phyloP scores from a whole-genome alignment of 2,888 invertebrate species.

The Andrena fulva region DNA sequence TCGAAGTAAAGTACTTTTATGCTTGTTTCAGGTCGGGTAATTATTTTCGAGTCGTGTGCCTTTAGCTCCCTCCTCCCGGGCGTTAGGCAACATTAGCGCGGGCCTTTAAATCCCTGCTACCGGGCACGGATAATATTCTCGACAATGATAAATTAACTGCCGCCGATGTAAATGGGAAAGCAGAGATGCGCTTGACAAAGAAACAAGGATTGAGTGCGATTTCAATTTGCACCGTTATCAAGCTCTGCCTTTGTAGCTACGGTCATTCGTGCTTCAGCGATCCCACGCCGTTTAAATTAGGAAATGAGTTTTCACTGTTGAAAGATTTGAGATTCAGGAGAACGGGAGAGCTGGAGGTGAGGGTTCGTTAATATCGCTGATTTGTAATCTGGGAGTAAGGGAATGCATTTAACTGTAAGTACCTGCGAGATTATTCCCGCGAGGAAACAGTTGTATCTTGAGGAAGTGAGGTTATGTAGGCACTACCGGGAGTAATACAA shows the following conservation, averaged over 20 bases:
- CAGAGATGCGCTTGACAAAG: background rate
- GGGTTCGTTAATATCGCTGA: too few species aligned
- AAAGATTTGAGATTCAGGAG: background rate
- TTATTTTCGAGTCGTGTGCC: slow-evolving; percentile 35
- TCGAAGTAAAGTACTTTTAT: slow-evolving; percentile 38
- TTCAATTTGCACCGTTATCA: slow-evolving; percentile 37
- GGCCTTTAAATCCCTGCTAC: slow-evolving; percentile 51
- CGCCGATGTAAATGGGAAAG: slow-evolving; percentile 19
- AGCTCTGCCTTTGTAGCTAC: background rate
- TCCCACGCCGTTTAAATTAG: background rate
- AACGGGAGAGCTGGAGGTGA: background rate
- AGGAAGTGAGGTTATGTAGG: too few species aligned
- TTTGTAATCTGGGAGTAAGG: too few species aligned
- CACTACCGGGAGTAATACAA: too few species aligned
- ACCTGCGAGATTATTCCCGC: too few species aligned
- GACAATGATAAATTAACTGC: slow-evolving; percentile 60
- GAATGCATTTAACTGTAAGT: too few species aligned
- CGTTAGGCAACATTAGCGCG: slow-evolving; percentile 47
- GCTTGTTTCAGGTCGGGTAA: slow-evolving; percentile 45
- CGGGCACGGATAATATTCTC: slow-evolving; percentile 34
- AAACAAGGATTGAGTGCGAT: slow-evolving; percentile 15
- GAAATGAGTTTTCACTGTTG: slow-evolving; percentile 7
- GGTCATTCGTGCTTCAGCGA: background rate
- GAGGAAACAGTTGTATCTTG: too few species aligned
- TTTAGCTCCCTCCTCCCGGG: background rate